These are phyloP conservation scores for Myotis daubentonii DNA, from an alignment of 2,797 vertebrate species.

Conservation along the genomic window DNA sequence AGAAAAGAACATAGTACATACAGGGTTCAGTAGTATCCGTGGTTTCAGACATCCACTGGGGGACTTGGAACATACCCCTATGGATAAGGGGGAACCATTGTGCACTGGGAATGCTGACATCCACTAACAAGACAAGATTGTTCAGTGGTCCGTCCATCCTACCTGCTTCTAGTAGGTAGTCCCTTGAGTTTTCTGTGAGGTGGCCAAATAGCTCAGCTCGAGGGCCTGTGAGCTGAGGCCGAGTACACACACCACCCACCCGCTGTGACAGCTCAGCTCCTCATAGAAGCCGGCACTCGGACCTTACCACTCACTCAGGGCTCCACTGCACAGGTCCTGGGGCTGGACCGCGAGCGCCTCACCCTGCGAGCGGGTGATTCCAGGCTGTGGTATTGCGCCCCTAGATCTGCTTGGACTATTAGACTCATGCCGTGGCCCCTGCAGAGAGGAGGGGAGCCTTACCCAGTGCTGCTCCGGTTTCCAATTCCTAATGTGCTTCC, in stretches of 20 bases:
- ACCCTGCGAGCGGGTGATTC: not conserved
- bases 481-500: not conserved
- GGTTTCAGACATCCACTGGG: not conserved
- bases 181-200: slow-evolving; percentile 34
- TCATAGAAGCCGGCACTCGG: not conserved
- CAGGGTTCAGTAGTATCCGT: not conserved
- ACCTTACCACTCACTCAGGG: not conserved
- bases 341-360: too few relatives aligned
- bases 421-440: not conserved
- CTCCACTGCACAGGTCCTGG: not conserved
- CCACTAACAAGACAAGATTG: not conserved
- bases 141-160: not conserved
- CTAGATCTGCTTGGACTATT: not conserved
- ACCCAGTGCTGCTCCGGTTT: not conserved
- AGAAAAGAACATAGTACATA: not conserved
- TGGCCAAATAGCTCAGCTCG: not conserved
- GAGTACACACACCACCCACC: not conserved
- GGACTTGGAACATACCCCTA: not conserved
- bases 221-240: not conserved
- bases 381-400: not conserved
- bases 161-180: not conserved
- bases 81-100: not conserved
- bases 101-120: not conserved
- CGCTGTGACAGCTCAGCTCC: not conserved
- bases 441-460: not conserved